Percentiles rank a stretch among this genome's conserved stretches.
These are phyloP conservation scores for Leptodactylus fallax DNA, from an alignment of 2,797 vertebrate species.

Conservation along the genomic window DNA sequence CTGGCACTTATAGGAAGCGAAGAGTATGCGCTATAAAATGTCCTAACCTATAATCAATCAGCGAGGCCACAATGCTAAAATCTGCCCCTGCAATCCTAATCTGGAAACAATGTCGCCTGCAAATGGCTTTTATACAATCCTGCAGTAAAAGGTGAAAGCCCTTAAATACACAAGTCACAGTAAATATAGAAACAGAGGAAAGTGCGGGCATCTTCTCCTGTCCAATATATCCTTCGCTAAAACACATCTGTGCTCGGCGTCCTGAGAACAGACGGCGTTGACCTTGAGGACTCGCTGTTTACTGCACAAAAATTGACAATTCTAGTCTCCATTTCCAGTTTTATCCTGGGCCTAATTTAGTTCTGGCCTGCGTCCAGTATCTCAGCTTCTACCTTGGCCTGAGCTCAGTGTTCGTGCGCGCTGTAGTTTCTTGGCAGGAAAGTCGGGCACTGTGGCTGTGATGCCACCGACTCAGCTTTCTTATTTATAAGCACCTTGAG, in stretches of 20 bases:
- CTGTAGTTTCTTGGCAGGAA: constrained; percentile 24
- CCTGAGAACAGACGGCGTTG: background rate
- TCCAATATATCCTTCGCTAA: background rate
- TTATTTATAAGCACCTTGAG: constrained; percentile 59
- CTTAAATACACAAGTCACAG: no score
- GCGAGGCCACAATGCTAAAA: background rate
- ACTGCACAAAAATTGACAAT: constrained; percentile 37
- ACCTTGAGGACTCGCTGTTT: constrained; percentile 44
- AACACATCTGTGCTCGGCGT: background rate
- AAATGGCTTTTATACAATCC: background rate
- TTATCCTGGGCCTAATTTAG: constrained; percentile 54
- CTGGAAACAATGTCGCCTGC: background rate
- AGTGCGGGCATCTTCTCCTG: background rate
- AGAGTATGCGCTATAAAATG: no score
- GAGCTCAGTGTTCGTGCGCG: background rate
- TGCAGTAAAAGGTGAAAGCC: background rate
- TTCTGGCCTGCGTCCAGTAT: constrained; percentile 42
- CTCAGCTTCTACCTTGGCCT: constrained; percentile 40
- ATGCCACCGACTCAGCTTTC: constrained; percentile 32
- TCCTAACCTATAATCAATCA: background rate
- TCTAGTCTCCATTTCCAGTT: constrained; percentile 34
- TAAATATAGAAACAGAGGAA: background rate
- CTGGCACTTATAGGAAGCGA: no score
- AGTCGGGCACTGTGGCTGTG: background rate
- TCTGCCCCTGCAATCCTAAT: background rate